These are phyloP conservation scores for Falco naumanni DNA, from an alignment of 2,797 vertebrate species.

Conservation along the genomic window DNA sequence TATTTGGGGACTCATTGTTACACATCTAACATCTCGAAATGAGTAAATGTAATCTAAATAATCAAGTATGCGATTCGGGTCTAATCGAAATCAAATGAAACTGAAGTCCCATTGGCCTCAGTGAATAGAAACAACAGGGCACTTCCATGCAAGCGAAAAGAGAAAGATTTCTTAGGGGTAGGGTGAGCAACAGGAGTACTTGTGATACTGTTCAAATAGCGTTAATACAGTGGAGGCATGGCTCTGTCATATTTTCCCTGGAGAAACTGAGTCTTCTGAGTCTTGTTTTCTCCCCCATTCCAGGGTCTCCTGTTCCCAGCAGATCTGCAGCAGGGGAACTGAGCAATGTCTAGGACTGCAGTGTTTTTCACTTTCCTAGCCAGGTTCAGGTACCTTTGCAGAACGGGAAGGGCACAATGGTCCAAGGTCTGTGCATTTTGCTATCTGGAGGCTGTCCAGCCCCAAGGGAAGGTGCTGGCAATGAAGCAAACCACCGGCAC, in stretches of 20 bases:
- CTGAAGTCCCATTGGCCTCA: background rate
- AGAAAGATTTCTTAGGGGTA: background rate
- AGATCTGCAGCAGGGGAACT: background rate
- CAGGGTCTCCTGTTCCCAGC: background rate
- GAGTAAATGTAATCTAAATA: background rate
- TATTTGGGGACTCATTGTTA: background rate
- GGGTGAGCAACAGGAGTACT: background rate
- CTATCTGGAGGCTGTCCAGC: background rate
- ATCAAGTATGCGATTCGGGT: background rate
- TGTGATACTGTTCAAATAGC: accelerated
- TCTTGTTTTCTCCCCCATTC: background rate
- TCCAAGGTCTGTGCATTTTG: accelerated
- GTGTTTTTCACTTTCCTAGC: accelerated
- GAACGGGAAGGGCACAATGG: accelerated
- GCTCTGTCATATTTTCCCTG: background rate
- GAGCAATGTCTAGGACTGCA: accelerated
- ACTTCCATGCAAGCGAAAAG: accelerated
- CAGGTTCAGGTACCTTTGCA: background rate
- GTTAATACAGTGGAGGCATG: accelerated
- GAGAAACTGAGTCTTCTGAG: too few species aligned
- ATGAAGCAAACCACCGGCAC: accelerated
- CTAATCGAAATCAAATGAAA: background rate
- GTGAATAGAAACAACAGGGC: background rate
- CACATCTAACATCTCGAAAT: background rate
- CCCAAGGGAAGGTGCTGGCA: background rate